Base-by-base conservation (phyloP, 2,888 invertebrate species). In the Rhagophthalmus giganteus region DNA sequence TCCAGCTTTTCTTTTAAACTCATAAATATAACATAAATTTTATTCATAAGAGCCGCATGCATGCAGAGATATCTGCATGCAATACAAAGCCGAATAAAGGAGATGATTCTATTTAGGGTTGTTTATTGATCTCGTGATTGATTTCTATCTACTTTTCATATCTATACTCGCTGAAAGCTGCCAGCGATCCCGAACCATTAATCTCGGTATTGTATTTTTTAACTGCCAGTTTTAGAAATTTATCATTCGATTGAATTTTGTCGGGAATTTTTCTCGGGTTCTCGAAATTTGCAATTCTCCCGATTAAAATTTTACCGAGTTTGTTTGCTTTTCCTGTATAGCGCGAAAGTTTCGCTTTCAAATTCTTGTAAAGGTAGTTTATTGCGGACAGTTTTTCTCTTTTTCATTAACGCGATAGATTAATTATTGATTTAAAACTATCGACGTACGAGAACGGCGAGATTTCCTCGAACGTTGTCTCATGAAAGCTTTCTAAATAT, bases 41-140 rank as follows among this genome's bases (percentile, higher is more conserved):
- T 20, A 20, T 20, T 20, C 20, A 20, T 7, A 20, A 20, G 20
- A 20, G 3, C 4, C 20, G 4, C 20, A n/a, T n/a, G n/a, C 20
- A 20, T 20, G 20, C 20, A 20, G 20, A 3, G 20, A 20, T 20
- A 20, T 20, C 20, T 20, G 7, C 20, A 7, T 7, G 7, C 20
- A 20, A 20, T 20, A 20, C 4, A 20, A 20, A 20, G 20, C 7
- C 7, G 7, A 20, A 20, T 20, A 20, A 20, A 13, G 32, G 32
- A 14, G 32, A 32, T 32, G 32, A 32, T 32, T 32, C 32, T 32
- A 32, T 32, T 32, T 13, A 12, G 32, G 8, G 32, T 32, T 14
- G 32, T 32, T 32, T 32, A 32, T 32, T 32, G 14, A 32, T 32
- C 14, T 14, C 13, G 15, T 32, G 20, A 20, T 20, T 20, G 20